Conservation (phyloP, 2,888 invertebrate genomes). For the Agrilus cyanescens region DNA sequence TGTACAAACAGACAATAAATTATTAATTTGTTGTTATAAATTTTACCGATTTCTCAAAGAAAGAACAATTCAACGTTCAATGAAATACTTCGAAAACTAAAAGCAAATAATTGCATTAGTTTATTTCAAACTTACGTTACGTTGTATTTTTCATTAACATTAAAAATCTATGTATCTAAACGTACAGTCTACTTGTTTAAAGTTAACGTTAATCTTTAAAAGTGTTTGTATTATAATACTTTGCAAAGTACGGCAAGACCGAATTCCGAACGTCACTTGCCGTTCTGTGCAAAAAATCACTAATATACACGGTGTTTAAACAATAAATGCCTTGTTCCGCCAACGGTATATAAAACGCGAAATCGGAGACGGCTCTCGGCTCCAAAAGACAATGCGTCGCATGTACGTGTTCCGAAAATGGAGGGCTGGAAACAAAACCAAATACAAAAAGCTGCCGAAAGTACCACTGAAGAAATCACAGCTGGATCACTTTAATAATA, state of each 20-base stretch:
- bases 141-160: no score
- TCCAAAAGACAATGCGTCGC: slow-evolving; percentile 66
- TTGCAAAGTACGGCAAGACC: slow-evolving; percentile 23
- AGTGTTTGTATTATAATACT: slow-evolving; percentile 19
- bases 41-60: no score
- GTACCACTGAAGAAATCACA: slow-evolving; percentile 3
- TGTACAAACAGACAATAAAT: no score
- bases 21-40: no score
- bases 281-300: slow-evolving; percentile 26
- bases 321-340: slow-evolving; percentile 31
- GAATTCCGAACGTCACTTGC: slow-evolving; percentile 25
- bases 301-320: slow-evolving; percentile 28
- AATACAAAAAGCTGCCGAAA: neutral
- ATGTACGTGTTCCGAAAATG: slow-evolving; percentile 41
- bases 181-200: no score
- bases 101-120: no score
- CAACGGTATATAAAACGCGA: slow-evolving; percentile 25
- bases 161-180: no score
- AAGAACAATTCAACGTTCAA: no score
- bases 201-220: neutral
- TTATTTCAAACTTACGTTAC: no score
- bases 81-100: no score
- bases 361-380: slow-evolving; percentile 27
- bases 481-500: neutral
- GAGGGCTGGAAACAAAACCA: slow-evolving; percentile 36